A percentile compares a stretch with the other conserved stretches of the same genome.
These are phyloP conservation scores for Chloroceryle amazona DNA, from an alignment of 2,797 vertebrate genomes.

Conservation along the genomic window DNA sequence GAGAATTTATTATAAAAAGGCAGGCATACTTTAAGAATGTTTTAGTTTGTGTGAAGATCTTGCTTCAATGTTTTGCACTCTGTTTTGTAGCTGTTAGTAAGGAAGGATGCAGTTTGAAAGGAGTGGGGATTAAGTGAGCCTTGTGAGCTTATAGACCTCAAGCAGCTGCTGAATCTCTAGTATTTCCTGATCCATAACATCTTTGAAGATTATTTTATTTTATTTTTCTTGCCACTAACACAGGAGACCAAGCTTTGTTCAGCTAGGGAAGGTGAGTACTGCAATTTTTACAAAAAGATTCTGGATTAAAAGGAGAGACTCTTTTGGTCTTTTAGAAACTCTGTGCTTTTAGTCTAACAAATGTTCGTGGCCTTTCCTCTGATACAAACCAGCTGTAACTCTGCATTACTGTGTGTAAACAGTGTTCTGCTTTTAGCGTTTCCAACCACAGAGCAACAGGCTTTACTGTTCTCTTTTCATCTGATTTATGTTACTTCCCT, in stretches of 20 bases:
- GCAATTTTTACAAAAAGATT: background rate
- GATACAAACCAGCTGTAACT: conserved; percentile 69
- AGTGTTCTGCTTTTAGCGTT: conserved; percentile 6
- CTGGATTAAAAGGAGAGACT: background rate
- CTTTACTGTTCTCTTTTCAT: conserved; percentile 36
- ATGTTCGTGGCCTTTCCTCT: conserved; percentile 27
- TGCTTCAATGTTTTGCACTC: background rate
- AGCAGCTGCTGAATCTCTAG: conserved; percentile 35
- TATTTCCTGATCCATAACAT: background rate
- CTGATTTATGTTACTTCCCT: background rate
- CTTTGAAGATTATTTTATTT: background rate
- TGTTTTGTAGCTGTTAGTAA: background rate
- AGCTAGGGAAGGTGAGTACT: background rate
- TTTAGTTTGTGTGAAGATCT: conserved; percentile 10
- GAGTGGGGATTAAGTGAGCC: background rate
- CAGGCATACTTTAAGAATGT: background rate
- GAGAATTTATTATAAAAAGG: background rate
- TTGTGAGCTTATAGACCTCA: conserved; percentile 28
- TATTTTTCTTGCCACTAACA: background rate
- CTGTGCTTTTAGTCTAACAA: background rate
- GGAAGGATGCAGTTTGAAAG: background rate
- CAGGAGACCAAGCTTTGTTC: background rate
- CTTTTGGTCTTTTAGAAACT: background rate
- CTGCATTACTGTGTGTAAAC: conserved; percentile 53
- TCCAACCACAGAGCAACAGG: conserved; percentile 34